Evolutionary conservation across 1,140 invertebrate genomes (phyloP).

Genomic region (Leptestheria dahalacensis): DNA sequence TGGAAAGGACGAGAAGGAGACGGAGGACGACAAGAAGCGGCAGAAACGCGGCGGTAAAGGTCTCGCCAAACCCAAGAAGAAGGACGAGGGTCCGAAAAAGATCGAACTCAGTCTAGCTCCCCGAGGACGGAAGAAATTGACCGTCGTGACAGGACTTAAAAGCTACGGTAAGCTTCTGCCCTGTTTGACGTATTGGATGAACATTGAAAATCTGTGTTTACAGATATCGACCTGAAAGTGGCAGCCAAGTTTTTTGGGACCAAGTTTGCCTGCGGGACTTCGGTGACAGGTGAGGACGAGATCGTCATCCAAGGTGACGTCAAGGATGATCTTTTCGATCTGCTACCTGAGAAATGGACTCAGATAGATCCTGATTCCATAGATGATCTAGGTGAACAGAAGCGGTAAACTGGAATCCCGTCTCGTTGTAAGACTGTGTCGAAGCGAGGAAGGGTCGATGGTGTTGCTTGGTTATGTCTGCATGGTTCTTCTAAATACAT

Average conservation of each 20-base stretch:
- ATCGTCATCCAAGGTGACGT: slow-evolving; percentile 98
- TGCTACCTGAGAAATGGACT: slow-evolving; percentile 95
- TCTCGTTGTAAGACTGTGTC: no score
- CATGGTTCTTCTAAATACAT: no score
- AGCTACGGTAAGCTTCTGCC: slow-evolving; percentile 37
- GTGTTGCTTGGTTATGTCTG: no score
- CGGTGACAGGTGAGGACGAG: slow-evolving; percentile 96
- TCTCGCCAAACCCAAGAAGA: slow-evolving; percentile 69
- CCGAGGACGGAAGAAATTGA: slow-evolving; percentile 89
- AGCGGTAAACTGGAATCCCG: no score
- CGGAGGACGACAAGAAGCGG: slow-evolving; percentile 82
- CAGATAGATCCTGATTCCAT: slow-evolving; percentile 43
- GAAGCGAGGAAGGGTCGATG: no score
- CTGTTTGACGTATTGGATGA: slow-evolving; percentile 27
- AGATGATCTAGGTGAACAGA: slow-evolving; percentile 39
- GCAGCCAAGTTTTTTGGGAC: slow-evolving; percentile 96
- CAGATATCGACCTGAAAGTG: slow-evolving; percentile 94
- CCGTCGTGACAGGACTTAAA: slow-evolving; percentile 40
- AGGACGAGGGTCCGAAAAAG: slow-evolving; percentile 55
- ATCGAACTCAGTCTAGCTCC: slow-evolving; percentile 72
- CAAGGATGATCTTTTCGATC: slow-evolving; percentile 92
- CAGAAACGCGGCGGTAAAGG: slow-evolving; percentile 83
- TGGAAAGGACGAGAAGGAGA: slow-evolving; percentile 44
- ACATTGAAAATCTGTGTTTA: slow-evolving; percentile 20
- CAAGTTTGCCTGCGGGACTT: slow-evolving; percentile 96